Percentiles rank a stretch among this genome's conserved stretches.
These are phyloP conservation scores for Alauda arvensis DNA, from an alignment of 2,797 vertebrate genomes.

Conservation along the genomic window DNA sequence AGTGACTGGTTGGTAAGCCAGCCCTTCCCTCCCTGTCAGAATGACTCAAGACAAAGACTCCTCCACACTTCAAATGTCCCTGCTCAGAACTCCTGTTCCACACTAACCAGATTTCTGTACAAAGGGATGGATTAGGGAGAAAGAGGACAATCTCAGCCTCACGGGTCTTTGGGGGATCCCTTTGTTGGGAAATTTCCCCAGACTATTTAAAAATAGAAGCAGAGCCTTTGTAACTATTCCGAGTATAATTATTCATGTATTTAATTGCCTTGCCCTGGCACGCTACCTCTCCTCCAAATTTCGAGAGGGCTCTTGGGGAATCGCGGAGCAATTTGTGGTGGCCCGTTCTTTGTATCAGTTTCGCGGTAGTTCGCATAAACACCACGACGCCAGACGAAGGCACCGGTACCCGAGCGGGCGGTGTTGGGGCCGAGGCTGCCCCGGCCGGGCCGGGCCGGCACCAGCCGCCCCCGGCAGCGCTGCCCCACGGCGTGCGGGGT, in stretches of 20 bases:
- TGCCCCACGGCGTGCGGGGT: background rate
- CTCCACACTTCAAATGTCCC: constrained; percentile 23
- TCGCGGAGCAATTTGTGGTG: background rate
- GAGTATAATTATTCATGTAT: constrained; percentile 5
- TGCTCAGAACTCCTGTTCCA: constrained; percentile 21
- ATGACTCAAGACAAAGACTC: constrained; percentile 56
- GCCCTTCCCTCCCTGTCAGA: constrained; percentile 30
- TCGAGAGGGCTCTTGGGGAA: constrained; percentile 23
- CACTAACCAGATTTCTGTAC: background rate
- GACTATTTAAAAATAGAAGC: constrained; percentile 49
- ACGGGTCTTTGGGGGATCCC: background rate
- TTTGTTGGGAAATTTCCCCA: constrained; percentile 41
- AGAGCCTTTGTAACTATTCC: background rate
- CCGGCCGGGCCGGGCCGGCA: background rate
- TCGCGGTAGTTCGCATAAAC: background rate
- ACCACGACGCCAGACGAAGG: background rate
- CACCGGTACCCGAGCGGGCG: background rate
- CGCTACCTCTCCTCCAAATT: constrained; percentile 33
- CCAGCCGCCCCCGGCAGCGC: fast-evolving
- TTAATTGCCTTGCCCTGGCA: constrained; percentile 38
- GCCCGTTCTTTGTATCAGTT: constrained; percentile 37
- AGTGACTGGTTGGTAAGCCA: constrained; percentile 31
- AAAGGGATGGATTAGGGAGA: background rate
- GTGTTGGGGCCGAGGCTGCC: background rate
- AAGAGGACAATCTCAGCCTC: constrained; percentile 1